phyloP scores from a whole-genome alignment of 2,797 vertebrate genomes.

The Premnoplex brunnescens region DNA sequence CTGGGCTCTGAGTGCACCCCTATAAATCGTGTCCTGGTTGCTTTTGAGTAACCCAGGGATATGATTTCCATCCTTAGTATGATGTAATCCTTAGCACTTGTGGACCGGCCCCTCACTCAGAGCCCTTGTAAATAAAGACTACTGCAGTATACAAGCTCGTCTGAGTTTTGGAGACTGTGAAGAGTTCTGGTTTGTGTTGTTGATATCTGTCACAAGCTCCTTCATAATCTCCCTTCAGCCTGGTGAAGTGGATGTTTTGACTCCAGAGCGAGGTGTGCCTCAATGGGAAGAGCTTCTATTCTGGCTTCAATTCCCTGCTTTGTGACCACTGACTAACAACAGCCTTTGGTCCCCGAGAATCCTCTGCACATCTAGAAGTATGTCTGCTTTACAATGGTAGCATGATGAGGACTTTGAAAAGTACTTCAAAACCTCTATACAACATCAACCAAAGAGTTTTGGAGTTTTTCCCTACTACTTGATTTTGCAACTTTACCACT shows the following conservation, averaged over 20 bases:
- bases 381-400: background rate
- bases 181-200: slow-evolving; percentile 21
- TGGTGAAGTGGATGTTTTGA: background rate
- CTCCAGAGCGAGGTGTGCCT: background rate
- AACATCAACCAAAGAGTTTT: background rate
- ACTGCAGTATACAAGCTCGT: background rate
- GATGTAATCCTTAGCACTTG: background rate
- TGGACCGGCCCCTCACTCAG: background rate
- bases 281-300: background rate
- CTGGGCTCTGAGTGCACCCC: background rate
- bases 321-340: background rate
- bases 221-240: background rate
- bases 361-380: background rate
- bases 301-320: background rate
- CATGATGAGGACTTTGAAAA: background rate
- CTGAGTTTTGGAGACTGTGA: background rate
- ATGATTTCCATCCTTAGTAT: background rate
- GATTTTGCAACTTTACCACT: background rate
- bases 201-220: background rate
- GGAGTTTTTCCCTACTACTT: background rate
- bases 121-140: slow-evolving; percentile 25
- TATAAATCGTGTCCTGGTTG: background rate
- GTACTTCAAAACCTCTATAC: background rate
- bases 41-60: background rate
- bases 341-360: background rate